Conservation (phyloP, 2,888 invertebrate species). For the Diplazon laetatorius region DNA sequence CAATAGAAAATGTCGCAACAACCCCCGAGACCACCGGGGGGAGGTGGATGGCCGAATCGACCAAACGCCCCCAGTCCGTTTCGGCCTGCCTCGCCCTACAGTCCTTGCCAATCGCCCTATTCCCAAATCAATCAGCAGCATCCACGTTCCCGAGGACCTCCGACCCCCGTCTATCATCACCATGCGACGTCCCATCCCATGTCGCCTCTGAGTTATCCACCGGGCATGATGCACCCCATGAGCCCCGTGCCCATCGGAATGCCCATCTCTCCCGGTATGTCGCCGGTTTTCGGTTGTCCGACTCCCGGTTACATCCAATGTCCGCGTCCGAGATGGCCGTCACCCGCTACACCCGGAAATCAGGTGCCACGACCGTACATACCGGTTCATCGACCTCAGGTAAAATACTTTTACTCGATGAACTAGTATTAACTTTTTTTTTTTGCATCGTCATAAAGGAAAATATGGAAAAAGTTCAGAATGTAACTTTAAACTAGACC, state of each 20-base stretch:
- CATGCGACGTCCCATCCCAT: constrained; percentile 76
- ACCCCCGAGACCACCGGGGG: constrained; percentile 69
- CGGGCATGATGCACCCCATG: constrained; percentile 80
- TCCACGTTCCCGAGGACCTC: constrained; percentile 67
- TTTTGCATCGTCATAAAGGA: too few relatives aligned
- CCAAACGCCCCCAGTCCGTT: constrained; percentile 87
- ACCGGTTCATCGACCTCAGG: constrained; percentile 81
- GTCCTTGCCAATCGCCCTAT: constrained; percentile 84
- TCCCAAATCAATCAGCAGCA: constrained; percentile 64
- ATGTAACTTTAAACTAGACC: too few relatives aligned
- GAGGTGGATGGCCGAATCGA: constrained; percentile 82
- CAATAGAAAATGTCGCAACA: constrained; percentile 77
- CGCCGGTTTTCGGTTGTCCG: constrained; percentile 83
- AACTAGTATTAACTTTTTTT: too few relatives aligned
- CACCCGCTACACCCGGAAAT: constrained; percentile 82
- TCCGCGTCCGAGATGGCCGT: constrained; percentile 87
- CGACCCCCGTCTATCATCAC: constrained; percentile 69
- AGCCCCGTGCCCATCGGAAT: constrained; percentile 85
- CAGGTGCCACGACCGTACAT: constrained; percentile 83
- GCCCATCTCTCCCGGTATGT: constrained; percentile 87
- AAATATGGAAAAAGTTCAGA: too few relatives aligned
- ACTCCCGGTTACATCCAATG: constrained; percentile 85
- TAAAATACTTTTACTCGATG: constrained; percentile 9
- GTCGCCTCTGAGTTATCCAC: constrained; percentile 84
- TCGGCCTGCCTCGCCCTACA: constrained; percentile 90